These are phyloP conservation scores for Zaprionus lachaisei DNA, from an alignment of 1,140 invertebrate genomes.

Conservation along the genomic window DNA sequence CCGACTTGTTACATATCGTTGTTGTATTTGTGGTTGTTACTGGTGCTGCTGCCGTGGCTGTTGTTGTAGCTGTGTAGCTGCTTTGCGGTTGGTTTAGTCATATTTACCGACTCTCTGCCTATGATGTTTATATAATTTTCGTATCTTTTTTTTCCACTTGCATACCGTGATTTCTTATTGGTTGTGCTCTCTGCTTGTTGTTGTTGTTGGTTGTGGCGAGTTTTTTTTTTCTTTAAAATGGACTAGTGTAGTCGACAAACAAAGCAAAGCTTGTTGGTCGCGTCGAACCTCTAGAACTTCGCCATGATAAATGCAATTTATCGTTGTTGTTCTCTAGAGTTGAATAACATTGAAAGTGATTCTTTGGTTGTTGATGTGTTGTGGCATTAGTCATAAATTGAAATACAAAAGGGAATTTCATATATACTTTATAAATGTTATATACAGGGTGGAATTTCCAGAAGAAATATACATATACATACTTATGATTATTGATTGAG, in stretches of 20 bases:
- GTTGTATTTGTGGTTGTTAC: conserved; percentile 45
- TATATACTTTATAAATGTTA: not conserved
- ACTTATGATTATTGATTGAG: not conserved
- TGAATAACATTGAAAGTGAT: not conserved
- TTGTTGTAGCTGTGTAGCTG: conserved; percentile 42
- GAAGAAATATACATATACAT: not conserved
- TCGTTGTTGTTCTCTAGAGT: conserved; percentile 7
- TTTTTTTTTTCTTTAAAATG: conserved; percentile 15
- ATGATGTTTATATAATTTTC: conserved; percentile 83
- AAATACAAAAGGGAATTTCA: not conserved
- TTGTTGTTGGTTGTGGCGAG: conserved; percentile 59
- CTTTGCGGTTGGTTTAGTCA: conserved; percentile 76
- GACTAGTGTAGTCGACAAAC: conserved; percentile 26
- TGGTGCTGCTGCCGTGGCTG: conserved; percentile 52
- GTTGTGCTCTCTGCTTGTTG: conserved; percentile 24
- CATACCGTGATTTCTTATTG: conserved; percentile 62
- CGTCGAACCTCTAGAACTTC: conserved; percentile 1
- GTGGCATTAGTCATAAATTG: not conserved
- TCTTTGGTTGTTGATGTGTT: not conserved
- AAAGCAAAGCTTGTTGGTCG: conserved; percentile 20
- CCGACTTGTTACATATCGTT: conserved; percentile 78
- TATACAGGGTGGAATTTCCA: not conserved
- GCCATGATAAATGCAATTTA: conserved; percentile 12
- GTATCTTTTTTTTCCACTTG: conserved; percentile 69
- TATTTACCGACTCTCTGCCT: conserved; percentile 65